phyloP scores from a whole-genome alignment of 2,888 invertebrate genomes.

The Cistogaster globosa region DNA sequence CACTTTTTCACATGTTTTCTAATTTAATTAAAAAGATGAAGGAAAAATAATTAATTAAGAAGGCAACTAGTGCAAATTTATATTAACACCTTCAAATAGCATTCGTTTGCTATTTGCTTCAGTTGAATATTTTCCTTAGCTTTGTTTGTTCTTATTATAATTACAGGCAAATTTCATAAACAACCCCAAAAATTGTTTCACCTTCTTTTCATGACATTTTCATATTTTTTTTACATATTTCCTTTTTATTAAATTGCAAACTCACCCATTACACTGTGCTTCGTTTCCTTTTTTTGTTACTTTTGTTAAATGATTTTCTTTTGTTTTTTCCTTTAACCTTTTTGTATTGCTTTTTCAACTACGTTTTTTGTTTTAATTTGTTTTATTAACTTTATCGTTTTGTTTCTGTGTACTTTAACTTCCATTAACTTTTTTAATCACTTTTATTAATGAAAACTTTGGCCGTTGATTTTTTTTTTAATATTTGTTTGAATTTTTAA shows the following conservation, averaged over 20 bases:
- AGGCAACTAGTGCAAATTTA: constrained; percentile 2
- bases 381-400: constrained; percentile 10
- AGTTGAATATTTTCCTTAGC: background rate
- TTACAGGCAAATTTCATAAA: constrained; percentile 4
- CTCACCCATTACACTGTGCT: constrained; percentile 75
- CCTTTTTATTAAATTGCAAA: constrained; percentile 55
- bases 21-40: constrained; percentile 31
- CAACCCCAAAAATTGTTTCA: constrained; percentile 60
- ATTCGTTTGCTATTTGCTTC: background rate
- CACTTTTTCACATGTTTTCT: constrained; percentile 58
- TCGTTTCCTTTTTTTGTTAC: constrained; percentile 66
- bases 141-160: background rate
- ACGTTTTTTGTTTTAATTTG: constrained; percentile 41
- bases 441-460: constrained; percentile 59
- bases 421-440: constrained; percentile 50
- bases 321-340: constrained; percentile 76
- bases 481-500: constrained; percentile 28
- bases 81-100: constrained; percentile 36
- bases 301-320: constrained; percentile 74
- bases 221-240: constrained; percentile 49
- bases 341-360: constrained; percentile 67
- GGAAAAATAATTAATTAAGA: constrained; percentile 57
- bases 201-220: constrained; percentile 54
- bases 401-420: constrained; percentile 38
- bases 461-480: constrained; percentile 12